These are phyloP conservation scores for Callipepla squamata DNA, from an alignment of 2,113 vertebrate genomes.

Conservation along the genomic window DNA sequence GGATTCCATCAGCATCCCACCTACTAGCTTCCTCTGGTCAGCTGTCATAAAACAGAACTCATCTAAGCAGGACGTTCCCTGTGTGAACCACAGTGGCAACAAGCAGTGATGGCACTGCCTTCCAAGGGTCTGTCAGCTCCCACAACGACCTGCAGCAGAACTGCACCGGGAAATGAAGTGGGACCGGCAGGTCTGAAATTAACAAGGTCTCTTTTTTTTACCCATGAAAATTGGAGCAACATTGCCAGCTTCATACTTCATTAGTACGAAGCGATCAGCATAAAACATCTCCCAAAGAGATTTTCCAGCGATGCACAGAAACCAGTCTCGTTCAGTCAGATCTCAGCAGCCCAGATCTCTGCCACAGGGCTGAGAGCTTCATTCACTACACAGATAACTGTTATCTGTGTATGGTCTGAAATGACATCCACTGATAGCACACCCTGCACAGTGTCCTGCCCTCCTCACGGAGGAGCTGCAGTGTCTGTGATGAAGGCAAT, in stretches of 20 bases:
- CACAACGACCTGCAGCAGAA: not conserved
- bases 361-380: not conserved
- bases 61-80: not conserved
- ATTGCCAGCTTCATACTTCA: not conserved
- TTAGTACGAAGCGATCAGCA: not conserved
- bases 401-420: not conserved
- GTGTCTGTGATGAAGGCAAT: not conserved
- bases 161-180: not conserved
- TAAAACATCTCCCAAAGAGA: not conserved
- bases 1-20: not conserved
- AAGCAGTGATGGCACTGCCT: not conserved
- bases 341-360: not conserved
- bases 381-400: not conserved
- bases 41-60: not conserved
- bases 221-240: not conserved
- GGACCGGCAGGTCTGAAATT: not conserved
- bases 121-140: not conserved
- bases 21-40: not conserved
- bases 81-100: not conserved
- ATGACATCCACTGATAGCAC: not conserved
- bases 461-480: not conserved
- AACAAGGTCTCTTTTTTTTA: not conserved
- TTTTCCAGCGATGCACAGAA: not conserved
- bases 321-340: not conserved
- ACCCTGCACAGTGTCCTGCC: not conserved